Conservation (phyloP, 2,113 vertebrate genomes). For the Myotis yumanensis region DNA sequence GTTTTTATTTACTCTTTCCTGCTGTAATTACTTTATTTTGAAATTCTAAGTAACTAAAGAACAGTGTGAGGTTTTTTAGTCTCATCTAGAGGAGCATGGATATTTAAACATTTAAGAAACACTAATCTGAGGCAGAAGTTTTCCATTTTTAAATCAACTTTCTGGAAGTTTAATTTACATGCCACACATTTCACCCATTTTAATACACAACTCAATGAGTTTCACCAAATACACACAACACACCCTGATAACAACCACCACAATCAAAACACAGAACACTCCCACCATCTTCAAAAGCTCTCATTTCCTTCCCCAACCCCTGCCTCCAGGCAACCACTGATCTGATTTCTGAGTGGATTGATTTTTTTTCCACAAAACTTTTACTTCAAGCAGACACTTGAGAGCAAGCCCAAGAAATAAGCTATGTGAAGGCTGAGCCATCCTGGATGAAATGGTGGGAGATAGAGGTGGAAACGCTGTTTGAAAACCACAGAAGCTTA, state of each 20-base stretch:
- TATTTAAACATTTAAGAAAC: slow-evolving; percentile 41
- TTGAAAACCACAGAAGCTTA: not conserved
- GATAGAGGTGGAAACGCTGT: not conserved
- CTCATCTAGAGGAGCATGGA: not conserved
- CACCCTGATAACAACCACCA: not conserved
- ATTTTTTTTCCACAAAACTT: not conserved
- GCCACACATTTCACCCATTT: not conserved
- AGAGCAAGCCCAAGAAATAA: not conserved
- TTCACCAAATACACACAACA: not conserved
- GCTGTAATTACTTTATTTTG: slow-evolving; percentile 19
- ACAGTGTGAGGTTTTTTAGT: not conserved
- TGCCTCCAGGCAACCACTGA: not conserved
- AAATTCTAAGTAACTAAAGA: slow-evolving; percentile 14
- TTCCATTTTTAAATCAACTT: slow-evolving; percentile 21
- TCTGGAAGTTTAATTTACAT: slow-evolving; percentile 1
- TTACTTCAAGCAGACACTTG: not conserved
- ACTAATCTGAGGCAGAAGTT: slow-evolving; percentile 1
- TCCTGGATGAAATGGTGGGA: not conserved
- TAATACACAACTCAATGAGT: not conserved
- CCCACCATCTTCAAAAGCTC: not conserved
- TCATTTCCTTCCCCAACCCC: not conserved
- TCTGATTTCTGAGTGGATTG: not conserved
- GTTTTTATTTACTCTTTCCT: not conserved
- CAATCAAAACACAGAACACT: not conserved
- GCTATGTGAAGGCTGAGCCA: not conserved